These are phyloP conservation scores for Phyllotreta striolata DNA, from an alignment of 2,888 invertebrate genomes.

Conservation along the genomic window DNA sequence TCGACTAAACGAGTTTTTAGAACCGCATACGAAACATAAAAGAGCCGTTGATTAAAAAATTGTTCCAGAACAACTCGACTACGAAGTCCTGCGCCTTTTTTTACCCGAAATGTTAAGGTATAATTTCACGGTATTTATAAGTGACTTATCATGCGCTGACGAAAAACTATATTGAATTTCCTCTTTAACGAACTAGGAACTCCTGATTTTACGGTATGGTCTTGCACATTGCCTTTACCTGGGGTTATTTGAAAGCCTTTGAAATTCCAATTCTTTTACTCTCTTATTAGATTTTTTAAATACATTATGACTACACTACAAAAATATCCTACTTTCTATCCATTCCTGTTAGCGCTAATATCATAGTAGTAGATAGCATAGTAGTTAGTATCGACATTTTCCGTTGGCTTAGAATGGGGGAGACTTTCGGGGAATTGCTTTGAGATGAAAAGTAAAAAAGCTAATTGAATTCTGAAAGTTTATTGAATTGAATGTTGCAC, in stretches of 20 bases:
- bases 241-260: neutral
- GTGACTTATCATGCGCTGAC: slow-evolving; percentile 23
- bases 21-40: slow-evolving; percentile 10
- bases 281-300: too few relatives aligned
- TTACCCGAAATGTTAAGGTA: slow-evolving; percentile 19
- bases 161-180: slow-evolving; percentile 27
- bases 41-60: slow-evolving; percentile 24
- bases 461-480: too few relatives aligned
- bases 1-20: slow-evolving; percentile 27
- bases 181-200: slow-evolving; percentile 23
- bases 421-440: too few relatives aligned
- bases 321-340: too few relatives aligned
- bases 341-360: too few relatives aligned
- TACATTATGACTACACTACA: too few relatives aligned
- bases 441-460: too few relatives aligned
- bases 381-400: too few relatives aligned
- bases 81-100: slow-evolving; percentile 17
- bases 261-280: too few relatives aligned
- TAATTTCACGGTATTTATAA: slow-evolving; percentile 30
- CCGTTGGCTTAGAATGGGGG: too few relatives aligned
- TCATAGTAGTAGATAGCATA: too few relatives aligned
- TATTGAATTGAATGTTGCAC: too few relatives aligned
- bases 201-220: slow-evolving; percentile 21
- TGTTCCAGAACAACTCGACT: slow-evolving; percentile 13
- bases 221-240: slow-evolving; percentile 2